Evolutionary conservation across 2,113 vertebrate species (phyloP).

Genomic region (Pachyramphus minor): DNA sequence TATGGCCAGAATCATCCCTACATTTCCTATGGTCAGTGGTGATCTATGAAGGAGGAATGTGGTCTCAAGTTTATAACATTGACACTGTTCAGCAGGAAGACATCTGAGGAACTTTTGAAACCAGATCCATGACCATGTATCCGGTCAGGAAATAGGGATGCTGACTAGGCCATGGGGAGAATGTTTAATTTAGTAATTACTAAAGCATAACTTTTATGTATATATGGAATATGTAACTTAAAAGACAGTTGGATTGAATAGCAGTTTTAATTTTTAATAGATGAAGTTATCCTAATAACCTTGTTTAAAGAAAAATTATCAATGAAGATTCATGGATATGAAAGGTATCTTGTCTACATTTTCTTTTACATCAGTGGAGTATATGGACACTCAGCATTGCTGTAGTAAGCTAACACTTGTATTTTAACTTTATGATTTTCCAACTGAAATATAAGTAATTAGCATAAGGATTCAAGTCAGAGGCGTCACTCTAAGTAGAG

Average conservation of each 20-base stretch:
- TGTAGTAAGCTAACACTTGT: background rate
- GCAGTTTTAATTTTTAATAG: background rate
- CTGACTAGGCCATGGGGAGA: background rate
- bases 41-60: background rate
- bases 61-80: background rate
- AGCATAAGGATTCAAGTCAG: background rate
- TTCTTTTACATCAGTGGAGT: background rate
- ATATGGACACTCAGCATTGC: background rate
- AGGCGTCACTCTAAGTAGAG: background rate
- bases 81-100: background rate
- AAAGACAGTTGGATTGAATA: background rate
- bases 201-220: background rate
- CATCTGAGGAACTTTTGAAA: background rate
- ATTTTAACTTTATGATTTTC: background rate
- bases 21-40: background rate
- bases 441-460: background rate
- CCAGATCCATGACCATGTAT: background rate
- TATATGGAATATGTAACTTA: background rate
- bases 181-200: background rate
- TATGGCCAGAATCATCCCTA: background rate
- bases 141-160: background rate
- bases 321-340: background rate
- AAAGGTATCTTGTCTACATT: background rate
- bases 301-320: background rate
- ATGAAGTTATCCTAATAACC: background rate